Conservation (phyloP, 1,140 invertebrate genomes). For the Drosophila neocordata region DNA sequence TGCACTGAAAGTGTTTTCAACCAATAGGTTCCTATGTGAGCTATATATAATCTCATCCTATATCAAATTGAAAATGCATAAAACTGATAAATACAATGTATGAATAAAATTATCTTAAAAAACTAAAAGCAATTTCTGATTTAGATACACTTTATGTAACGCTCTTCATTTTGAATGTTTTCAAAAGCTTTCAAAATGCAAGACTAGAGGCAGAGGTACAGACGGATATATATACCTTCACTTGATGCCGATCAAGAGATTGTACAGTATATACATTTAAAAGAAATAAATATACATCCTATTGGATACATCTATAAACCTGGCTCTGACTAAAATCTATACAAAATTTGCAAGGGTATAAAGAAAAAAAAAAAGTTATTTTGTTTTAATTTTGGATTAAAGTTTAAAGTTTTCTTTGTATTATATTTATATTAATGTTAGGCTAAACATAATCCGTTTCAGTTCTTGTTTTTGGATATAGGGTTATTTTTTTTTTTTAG, state of each 20-base stretch:
- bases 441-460: slow-evolving; percentile 39
- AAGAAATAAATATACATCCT: not conserved
- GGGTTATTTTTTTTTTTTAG: not conserved
- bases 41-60: not conserved
- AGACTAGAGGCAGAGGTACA: not conserved
- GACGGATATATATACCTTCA: not conserved
- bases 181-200: not conserved
- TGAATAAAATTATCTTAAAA: not conserved
- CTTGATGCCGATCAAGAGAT: not conserved
- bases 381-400: not conserved
- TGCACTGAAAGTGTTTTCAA: not conserved
- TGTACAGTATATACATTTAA: not conserved
- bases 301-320: not conserved
- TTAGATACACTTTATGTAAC: not conserved
- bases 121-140: not conserved
- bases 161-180: not conserved
- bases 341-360: slow-evolving; percentile 13
- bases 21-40: not conserved
- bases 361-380: not conserved
- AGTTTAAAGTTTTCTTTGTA: not conserved
- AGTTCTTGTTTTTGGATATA: slow-evolving; percentile 47
- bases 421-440: slow-evolving; percentile 9
- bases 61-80: not conserved
- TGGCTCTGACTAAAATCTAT: not conserved
- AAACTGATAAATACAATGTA: not conserved